Conservation (phyloP, 2,797 vertebrate genomes). For the Notolabrus celidotus region DNA sequence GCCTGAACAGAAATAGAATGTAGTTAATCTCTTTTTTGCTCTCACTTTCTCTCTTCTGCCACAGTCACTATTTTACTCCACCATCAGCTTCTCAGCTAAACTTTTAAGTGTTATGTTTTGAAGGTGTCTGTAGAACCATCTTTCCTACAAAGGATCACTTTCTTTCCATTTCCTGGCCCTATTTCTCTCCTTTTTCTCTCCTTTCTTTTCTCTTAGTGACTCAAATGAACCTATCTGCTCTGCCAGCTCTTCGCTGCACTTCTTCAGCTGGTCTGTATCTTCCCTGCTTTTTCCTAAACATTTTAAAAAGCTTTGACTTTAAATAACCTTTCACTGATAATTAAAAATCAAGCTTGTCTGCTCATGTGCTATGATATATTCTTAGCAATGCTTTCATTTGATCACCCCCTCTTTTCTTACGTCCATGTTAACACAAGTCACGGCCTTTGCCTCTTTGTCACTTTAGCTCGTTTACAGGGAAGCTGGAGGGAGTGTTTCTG, state of each 20-base stretch:
- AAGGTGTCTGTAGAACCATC: slow-evolving; percentile 7
- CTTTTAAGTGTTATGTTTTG: background rate
- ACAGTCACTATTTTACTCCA: slow-evolving; percentile 21
- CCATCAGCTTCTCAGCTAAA: slow-evolving; percentile 23
- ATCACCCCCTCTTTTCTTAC: background rate
- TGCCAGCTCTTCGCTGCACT: slow-evolving; percentile 69
- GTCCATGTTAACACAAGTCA: background rate
- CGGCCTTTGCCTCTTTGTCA: background rate
- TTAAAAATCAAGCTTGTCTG: background rate
- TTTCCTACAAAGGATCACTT: slow-evolving; percentile 30
- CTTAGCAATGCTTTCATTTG: background rate
- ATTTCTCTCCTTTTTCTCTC: slow-evolving; percentile 57
- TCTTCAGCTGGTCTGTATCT: slow-evolving; percentile 79
- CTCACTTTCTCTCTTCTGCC: slow-evolving; percentile 23
- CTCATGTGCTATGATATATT: background rate
- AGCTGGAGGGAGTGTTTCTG: slow-evolving; percentile 37
- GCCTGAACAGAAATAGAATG: no score
- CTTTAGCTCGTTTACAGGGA: slow-evolving; percentile 52
- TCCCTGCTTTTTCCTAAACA: slow-evolving; percentile 28
- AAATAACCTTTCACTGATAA: background rate
- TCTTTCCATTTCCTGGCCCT: slow-evolving; percentile 56
- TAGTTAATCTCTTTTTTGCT: no score
- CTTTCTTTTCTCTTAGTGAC: slow-evolving; percentile 65
- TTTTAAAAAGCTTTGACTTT: background rate
- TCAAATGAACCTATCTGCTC: slow-evolving; percentile 72